Evolutionary conservation across 2,888 invertebrate species (phyloP), one percentile per base, ranked within the genome.

Genomic region (Polymixis lichenea): DNA sequence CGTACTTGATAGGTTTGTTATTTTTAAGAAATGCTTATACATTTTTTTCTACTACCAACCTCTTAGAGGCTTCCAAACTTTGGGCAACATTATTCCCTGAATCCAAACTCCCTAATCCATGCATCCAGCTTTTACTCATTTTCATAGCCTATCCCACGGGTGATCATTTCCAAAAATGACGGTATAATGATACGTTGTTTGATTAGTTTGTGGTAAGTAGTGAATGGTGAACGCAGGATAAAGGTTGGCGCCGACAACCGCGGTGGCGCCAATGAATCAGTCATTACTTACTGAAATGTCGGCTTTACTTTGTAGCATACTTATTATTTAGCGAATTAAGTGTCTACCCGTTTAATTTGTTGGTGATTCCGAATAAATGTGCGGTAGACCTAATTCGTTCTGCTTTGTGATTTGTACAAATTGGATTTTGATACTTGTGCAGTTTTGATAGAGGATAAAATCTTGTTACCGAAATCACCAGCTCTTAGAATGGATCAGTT

Each of bases 141-240:
- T 91, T 88, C 89, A 89, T 87, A 74, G 86, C 78, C 90, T 92
- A 91, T 92, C 91, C 90, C 89, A 87, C 81, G 89, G 89, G 83
- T 89, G 90, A 87, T 90, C 91, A 89, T 94, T 94, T 90, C 90
- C 88, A 87, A 93, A 94, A 95, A 94, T 93, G 94, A 94, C 90
- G 93, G 91, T 89, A 92, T 96, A 96, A 96, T 96, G 89, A 95
- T 91, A 90, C 91, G 94, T 93, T 96, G 88, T 93, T 93, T 95
- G 96, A 96, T 96, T 95, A 95, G 94, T 95, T 96, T 95, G 95
- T 93, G 95, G 95, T 94, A 91, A 83, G 89, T 68, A 86, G 86
- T 86, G 79, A 84, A 84, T 84, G 78, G 80, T 60, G 78, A 70
- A 53, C 70, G 46, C 56, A 56, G 89, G 90, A 91, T 89, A 88